Conservation (phyloP, 2,888 invertebrate species). For the Doris montereyensis region DNA sequence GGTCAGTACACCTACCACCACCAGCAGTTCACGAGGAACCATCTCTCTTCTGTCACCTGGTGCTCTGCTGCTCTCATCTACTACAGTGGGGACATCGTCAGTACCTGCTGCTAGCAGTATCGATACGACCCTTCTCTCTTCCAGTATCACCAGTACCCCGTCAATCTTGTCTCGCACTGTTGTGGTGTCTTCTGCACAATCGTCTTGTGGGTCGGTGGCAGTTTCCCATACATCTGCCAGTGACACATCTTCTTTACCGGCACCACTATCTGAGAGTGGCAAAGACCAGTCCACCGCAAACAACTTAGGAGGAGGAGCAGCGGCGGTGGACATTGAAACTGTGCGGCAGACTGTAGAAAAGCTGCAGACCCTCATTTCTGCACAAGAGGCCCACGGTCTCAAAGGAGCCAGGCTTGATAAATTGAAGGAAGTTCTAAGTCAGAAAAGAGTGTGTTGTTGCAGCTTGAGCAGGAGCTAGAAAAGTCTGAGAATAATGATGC, state of each 20-base stretch:
- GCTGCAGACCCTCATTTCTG: slow-evolving; percentile 21
- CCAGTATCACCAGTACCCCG: background rate
- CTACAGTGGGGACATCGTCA: background rate
- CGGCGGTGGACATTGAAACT: too few species aligned
- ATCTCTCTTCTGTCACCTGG: background rate
- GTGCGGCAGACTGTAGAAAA: background rate
- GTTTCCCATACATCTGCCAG: background rate
- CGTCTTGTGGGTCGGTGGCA: too few species aligned
- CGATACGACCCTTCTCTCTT: background rate
- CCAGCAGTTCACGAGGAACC: background rate
- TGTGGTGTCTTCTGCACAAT: background rate
- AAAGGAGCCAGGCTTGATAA: slow-evolving; percentile 36
- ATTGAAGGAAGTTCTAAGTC: slow-evolving; percentile 22
- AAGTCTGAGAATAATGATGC: too few species aligned
- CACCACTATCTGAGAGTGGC: background rate
- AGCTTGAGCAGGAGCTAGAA: background rate
- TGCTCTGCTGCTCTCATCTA: background rate
- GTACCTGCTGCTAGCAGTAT: background rate
- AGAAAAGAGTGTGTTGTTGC: slow-evolving; percentile 18
- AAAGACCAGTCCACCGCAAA: background rate
- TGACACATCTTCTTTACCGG: too few species aligned
- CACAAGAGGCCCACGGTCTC: slow-evolving; percentile 22
- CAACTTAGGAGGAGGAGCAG: too few species aligned
- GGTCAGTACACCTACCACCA: background rate
- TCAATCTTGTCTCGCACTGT: background rate